phyloP scores from a whole-genome alignment of 2,113 vertebrate genomes.

The Spermophilus dauricus region DNA sequence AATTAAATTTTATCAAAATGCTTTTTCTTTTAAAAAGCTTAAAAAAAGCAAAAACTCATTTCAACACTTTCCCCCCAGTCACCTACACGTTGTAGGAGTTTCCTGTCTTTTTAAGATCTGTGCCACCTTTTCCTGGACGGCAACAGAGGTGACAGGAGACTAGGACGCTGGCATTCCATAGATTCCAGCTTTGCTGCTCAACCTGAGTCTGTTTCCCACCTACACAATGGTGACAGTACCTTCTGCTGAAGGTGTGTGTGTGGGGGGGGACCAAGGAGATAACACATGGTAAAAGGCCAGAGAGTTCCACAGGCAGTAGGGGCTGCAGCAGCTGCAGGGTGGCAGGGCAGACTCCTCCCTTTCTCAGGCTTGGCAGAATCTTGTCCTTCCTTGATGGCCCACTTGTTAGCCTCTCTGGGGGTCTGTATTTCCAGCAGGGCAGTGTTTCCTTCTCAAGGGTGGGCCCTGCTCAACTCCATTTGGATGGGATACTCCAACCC shows the following conservation, averaged over 20 bases:
- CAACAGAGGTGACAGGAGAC: background rate
- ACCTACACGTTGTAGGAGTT: background rate
- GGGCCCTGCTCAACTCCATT: no score
- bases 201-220: background rate
- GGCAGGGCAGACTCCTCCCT: background rate
- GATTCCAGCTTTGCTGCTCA: background rate
- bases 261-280: background rate
- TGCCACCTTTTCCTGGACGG: background rate
- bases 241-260: background rate
- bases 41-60: slow-evolving; percentile 27
- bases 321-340: background rate
- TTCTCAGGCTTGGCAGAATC: background rate
- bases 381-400: background rate
- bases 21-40: slow-evolving; percentile 38
- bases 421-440: background rate
- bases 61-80: background rate
- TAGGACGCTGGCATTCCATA: background rate
- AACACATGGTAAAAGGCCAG: background rate
- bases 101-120: background rate
- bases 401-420: background rate
- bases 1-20: slow-evolving; percentile 41
- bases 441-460: background rate
- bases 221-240: background rate
- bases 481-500: background rate
- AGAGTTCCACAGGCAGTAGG: background rate